Evolutionary conservation across 1,140 invertebrate species (phyloP).

Genomic region (Drosophila saltans): DNA sequence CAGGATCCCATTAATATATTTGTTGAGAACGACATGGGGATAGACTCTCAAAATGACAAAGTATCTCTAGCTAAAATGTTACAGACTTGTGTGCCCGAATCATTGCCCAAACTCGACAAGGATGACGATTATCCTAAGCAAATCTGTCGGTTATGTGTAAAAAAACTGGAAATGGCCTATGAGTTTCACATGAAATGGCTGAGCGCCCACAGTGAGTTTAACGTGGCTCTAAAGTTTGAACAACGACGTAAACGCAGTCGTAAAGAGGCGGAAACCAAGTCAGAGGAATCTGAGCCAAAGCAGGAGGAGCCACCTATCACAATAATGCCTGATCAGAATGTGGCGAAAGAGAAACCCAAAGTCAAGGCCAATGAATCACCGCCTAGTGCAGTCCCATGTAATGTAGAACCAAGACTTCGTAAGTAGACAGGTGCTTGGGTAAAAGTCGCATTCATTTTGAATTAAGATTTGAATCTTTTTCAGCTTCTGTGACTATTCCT

Average conservation of each 20-base stretch:
- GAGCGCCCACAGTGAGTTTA: slow-evolving; percentile 55
- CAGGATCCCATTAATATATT: slow-evolving; percentile 52
- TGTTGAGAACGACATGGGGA: neutral
- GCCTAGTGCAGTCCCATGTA: neutral
- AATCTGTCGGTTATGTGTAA: slow-evolving; percentile 63
- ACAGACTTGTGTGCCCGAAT: slow-evolving; percentile 38
- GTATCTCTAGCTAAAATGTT: slow-evolving; percentile 43
- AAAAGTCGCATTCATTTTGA: neutral
- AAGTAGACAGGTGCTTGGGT: neutral
- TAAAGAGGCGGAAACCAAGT: neutral
- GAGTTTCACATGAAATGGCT: slow-evolving; percentile 61
- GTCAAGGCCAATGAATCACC: neutral
- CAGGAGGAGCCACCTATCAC: neutral
- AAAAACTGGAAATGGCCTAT: slow-evolving; percentile 52
- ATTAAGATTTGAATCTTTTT: neutral
- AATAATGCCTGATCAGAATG: neutral
- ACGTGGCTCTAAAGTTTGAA: slow-evolving; percentile 63
- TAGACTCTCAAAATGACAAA: slow-evolving; percentile 13
- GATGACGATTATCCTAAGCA: slow-evolving; percentile 61
- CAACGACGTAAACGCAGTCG: slow-evolving; percentile 48
- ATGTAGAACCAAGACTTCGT: neutral
- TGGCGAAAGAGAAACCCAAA: neutral
- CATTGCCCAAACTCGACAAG: slow-evolving; percentile 20
- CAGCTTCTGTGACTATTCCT: neutral
- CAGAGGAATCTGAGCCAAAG: neutral